These are phyloP conservation scores for Felis chaus DNA, from an alignment of 2,113 vertebrate genomes.

Conservation along the genomic window DNA sequence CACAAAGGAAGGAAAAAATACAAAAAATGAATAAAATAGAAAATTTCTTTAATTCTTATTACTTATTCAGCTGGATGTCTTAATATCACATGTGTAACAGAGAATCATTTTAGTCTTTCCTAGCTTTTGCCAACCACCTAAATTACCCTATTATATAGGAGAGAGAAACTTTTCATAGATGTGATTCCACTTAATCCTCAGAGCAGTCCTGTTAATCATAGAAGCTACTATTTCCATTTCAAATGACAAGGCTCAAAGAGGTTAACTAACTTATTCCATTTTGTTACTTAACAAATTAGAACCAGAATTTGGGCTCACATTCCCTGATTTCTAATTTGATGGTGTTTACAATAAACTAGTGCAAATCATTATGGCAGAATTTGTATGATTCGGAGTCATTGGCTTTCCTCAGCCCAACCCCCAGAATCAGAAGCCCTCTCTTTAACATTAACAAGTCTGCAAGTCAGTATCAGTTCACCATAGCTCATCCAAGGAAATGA, in stretches of 20 bases:
- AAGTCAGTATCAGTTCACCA: neutral
- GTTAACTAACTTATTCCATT: slow-evolving; percentile 14
- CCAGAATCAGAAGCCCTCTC: neutral
- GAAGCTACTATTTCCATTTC: slow-evolving; percentile 12
- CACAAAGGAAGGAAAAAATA: neutral
- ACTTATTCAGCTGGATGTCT: slow-evolving; percentile 9
- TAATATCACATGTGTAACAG: slow-evolving; percentile 30
- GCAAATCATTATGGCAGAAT: neutral
- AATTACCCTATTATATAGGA: neutral
- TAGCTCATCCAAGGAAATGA: slow-evolving; percentile 10
- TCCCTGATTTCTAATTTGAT: slow-evolving; percentile 8
- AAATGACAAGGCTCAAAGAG: slow-evolving; percentile 15
- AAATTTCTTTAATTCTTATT: slow-evolving; percentile 37
- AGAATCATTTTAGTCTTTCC: slow-evolving; percentile 29
- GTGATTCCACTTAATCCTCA: neutral
- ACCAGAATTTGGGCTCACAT: neutral
- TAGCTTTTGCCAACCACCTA: slow-evolving; percentile 25
- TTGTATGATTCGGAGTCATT: neutral
- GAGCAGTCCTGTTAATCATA: slow-evolving; percentile 1
- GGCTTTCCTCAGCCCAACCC: neutral
- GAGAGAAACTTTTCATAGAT: slow-evolving; percentile 10
- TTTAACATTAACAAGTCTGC: slow-evolving; percentile 1
- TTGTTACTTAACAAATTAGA: slow-evolving; percentile 42
- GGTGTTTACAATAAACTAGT: neutral
- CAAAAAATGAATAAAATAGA: neutral